Base-by-base conservation (phyloP, 2,888 invertebrate genomes). In the Branchipolynoe longqiensis region DNA sequence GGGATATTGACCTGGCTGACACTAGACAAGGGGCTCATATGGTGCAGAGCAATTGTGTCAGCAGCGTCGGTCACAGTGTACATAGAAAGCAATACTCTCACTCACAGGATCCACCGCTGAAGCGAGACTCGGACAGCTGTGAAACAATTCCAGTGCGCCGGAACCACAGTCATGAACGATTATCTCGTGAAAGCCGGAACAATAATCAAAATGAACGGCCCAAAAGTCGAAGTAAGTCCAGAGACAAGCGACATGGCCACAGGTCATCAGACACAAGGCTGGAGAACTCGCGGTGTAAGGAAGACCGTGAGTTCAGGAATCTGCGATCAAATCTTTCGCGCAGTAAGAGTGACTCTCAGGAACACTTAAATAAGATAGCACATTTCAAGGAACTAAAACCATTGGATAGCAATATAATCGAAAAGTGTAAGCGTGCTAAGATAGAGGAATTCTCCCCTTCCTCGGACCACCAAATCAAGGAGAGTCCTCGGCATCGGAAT, bases 271-370 rank as follows among this genome's bases (percentile, higher is more conserved):
- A 87, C 74, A 84, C 87, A 40, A 56, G 78, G 33, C 56, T 86
- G n/a, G 86, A 84, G 36, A 78, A 81, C 31, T 54, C 54, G 6
- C 28, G 58, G 14, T 36, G 64, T 25, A 85, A 58, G 36, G 64
- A 64, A n/a, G 84, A 81, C 25, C 31, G 36, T 0, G 84, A 82
- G 82, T 82, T 82, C 33, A 40, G 78, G 0, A 25, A 48, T 8
- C 56, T 38, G 33, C 14, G 82, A 0, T 40, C 54, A 18, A 86
- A 86, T 38, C 36, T 88, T 4, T 22, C 12, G 22, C 64, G 88
- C 3, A 88, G 88, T 82, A 88, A 88, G 41, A 87, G 87, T 73
- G 88, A 88, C 82, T 88, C 88, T 31, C 78, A 74, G n/a, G 88
- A 88, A 40, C 88, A 86, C 38, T 22, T 87, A 22, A 78, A 86